Base-by-base conservation (phyloP, 2,888 invertebrate species). In the Lepidonotus clava region DNA sequence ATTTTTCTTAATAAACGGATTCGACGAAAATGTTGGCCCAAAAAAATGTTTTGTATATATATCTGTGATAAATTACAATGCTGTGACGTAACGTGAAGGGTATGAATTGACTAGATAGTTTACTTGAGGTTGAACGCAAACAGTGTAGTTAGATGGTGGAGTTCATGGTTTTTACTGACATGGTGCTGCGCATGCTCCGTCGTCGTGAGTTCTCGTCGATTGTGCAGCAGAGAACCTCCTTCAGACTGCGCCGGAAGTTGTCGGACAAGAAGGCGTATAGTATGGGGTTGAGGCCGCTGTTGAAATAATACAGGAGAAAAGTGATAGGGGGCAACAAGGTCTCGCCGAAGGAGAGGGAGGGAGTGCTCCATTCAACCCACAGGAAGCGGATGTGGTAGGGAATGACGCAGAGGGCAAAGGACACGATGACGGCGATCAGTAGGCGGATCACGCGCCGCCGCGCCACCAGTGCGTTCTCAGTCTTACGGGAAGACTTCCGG, bases 211-310 rank as follows among this genome's bases (percentile, higher is more conserved):
- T 56, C 83, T 56, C 61, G 24, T 83, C 67, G 5, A 56, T 34
- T 34, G 56, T 51, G 28, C 84, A 84, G 40, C 84, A 56, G n/a
- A 97, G 94, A 36, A 97, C 95, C 93, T 98, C 98, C 88, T 96
- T 95, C 96, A 98, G 97, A 28, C 97, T 97, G 92, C 96, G 96
- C 86, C 97, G 95, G 94, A 97, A 97, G 92, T 97, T 97, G 88
- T 96, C 96, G 2, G 96, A 96, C 84, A 98, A 95, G 93, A 98
- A 97, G 4, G 98, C 98, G 94, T 98, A 98, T 11, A 98, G 95
- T 84, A 98, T 95, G 0, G 98, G 98, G 95, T 98, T 98, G 89
- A 98, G 96, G 76, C 97, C 98, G 24, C 97, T 97, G 95, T 98
- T 98, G 94, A 97, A 96, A 94, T 98, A 98, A 61, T 98, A 96